Conservation (phyloP, 1,140 invertebrate genomes). For the Branchinecta lynchi region DNA sequence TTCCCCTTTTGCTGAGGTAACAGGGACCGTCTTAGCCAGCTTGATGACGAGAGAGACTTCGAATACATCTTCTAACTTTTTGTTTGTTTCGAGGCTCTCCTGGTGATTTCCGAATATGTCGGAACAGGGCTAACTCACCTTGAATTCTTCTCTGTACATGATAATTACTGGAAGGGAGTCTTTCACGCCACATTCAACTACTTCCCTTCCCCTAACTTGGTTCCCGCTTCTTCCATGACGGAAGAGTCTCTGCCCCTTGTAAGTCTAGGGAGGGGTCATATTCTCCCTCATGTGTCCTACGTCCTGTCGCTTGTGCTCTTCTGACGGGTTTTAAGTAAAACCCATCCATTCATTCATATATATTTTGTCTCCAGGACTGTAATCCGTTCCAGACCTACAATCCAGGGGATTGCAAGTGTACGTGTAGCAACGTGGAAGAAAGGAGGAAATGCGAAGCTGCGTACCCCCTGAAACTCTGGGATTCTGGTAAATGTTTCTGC, state of each 20-base stretch:
- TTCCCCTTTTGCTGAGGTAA: too few species aligned
- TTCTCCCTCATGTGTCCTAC: not conserved
- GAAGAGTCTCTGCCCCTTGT: not conserved
- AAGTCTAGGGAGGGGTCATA: not conserved
- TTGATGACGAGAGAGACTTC: too few species aligned
- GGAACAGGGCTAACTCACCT: not conserved
- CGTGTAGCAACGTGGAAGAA: slow-evolving; percentile 43
- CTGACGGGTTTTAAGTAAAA: not conserved
- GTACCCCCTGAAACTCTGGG: slow-evolving; percentile 34
- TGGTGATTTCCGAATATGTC: too few species aligned
- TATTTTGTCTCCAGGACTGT: slow-evolving; percentile 37
- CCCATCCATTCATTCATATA: not conserved
- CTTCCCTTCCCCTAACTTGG: not conserved
- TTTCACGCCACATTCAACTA: not conserved
- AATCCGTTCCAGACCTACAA: slow-evolving; percentile 39
- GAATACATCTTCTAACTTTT: too few species aligned
- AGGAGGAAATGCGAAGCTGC: slow-evolving; percentile 37
- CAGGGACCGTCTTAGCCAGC: too few species aligned
- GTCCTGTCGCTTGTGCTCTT: not conserved
- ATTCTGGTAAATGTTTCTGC: slow-evolving; percentile 40
- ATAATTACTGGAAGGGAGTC: not conserved
- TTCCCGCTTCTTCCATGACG: not conserved
- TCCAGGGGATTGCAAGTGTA: slow-evolving; percentile 40
- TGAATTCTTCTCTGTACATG: not conserved
- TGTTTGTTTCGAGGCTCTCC: too few species aligned